Evolutionary conservation across 2,113 vertebrate species (phyloP).

Genomic region (Apeltes quadracus): DNA sequence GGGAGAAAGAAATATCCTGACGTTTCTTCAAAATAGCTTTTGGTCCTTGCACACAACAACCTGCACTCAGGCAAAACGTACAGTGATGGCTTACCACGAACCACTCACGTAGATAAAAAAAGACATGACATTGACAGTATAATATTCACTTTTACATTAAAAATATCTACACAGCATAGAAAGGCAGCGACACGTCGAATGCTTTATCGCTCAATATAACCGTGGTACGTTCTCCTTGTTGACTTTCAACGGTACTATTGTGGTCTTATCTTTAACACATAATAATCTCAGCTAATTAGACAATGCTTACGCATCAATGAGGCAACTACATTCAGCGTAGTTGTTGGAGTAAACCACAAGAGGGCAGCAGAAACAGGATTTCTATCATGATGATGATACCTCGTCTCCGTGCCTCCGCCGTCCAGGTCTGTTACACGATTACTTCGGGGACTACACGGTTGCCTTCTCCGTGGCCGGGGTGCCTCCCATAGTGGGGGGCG

Average conservation of each 20-base stretch:
- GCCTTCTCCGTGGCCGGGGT: slow-evolving; percentile 96
- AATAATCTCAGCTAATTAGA: not conserved
- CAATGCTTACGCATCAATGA: not conserved
- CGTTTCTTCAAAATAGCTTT: not conserved
- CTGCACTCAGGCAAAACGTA: not conserved
- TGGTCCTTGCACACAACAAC: not conserved
- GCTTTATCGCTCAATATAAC: not conserved
- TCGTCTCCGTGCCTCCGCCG: not conserved
- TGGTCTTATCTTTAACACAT: not conserved
- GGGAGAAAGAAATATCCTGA: not conserved
- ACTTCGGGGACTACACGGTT: slow-evolving; percentile 87
- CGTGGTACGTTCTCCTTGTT: not conserved
- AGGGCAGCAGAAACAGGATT: not conserved
- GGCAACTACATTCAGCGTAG: not conserved
- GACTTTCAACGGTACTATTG: not conserved
- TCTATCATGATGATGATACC: not conserved
- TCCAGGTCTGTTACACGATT: slow-evolving; percentile 88
- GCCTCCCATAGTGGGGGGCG: slow-evolving; percentile 89
- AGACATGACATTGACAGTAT: not conserved
- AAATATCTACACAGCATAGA: not conserved
- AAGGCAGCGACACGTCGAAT: slow-evolving; percentile 1
- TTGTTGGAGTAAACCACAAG: not conserved
- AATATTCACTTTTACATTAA: not conserved
- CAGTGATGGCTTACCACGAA: not conserved
- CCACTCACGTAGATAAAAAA: not conserved